Base-by-base conservation (phyloP, 2,888 invertebrate species). In the Leptinotarsa haldemani region DNA sequence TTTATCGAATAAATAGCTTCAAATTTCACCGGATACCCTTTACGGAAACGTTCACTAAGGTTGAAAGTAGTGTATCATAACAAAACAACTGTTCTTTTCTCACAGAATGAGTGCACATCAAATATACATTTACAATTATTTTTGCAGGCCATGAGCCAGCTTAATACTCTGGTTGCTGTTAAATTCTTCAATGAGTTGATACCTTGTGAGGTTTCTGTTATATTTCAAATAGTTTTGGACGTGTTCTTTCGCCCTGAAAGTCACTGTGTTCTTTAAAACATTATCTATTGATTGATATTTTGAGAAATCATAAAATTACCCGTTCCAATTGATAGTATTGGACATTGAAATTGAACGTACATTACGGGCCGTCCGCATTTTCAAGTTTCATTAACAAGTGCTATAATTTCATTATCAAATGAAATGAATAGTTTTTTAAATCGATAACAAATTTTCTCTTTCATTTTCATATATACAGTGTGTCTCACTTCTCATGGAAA, bases 41-140 rank as follows among this genome's bases (percentile, higher is more conserved):
- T 30, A 30, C n/a, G 40, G 7, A 30, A 13, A 9, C 5, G 61
- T n/a, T 16, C 40, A 30, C 12, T 61, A 61, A 61, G 40, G 61
- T n/a, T 61, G 61, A 61, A 40, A 40, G n/a, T 61, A 2, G 40
- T 7, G 40, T 61, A 16, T 16, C 5, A 25, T 4, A n/a, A 3
- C 40, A 13, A n/a, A 61, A 16, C 61, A n/a, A 61, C 25, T 61
- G 61, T 25, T n/a, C 40, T 40, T 7, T 61, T 40, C 61, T 61
- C 5, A 7, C 16, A 4, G 61, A 30, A 61, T 40, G 16, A 61
- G 30, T 40, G 40, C 40, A 40, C 9, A 30, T 18, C n/a, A 61
- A 61, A 61, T 61, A 30, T 16, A 61, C 61, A 61, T 56, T 56
- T 56, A 22, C 18, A 56, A 56, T 56, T 30, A 40, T 61, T 30